These are phyloP conservation scores for Esox lucius DNA, from an alignment of 2,797 vertebrate species.

Conservation along the genomic window DNA sequence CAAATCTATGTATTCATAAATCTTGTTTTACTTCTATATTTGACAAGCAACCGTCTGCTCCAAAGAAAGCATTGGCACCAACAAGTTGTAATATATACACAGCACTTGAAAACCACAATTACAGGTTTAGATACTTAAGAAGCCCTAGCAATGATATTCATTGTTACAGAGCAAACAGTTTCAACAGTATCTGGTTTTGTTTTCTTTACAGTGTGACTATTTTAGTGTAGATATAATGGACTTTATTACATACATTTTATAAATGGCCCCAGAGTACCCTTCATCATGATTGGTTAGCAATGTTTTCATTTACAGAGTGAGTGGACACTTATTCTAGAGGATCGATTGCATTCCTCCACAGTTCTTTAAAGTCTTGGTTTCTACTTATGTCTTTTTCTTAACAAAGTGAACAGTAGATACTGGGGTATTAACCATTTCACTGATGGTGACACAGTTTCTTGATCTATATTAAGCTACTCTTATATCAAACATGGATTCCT, in stretches of 20 bases:
- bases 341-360: constrained; percentile 14
- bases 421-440: not conserved
- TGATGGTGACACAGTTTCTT: not conserved
- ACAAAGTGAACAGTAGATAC: not conserved
- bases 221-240: constrained; percentile 58
- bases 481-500: not conserved
- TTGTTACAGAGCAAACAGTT: constrained; percentile 67
- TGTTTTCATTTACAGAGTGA: not conserved
- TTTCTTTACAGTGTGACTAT: constrained; percentile 57
- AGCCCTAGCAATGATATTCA: constrained; percentile 62
- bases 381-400: not conserved
- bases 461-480: not conserved
- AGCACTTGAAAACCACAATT: constrained; percentile 76
- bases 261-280: not conserved
- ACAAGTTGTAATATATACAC: constrained; percentile 70
- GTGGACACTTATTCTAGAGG: constrained; percentile 4
- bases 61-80: constrained; percentile 76
- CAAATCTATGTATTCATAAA: constrained; percentile 66
- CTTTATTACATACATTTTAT: constrained; percentile 55
- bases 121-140: constrained; percentile 66
- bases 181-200: constrained; percentile 71
- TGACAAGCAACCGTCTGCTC: constrained; percentile 63
- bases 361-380: constrained; percentile 34
- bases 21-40: constrained; percentile 70
- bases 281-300: not conserved